Conservation (phyloP, 1,140 invertebrate genomes). For the Ceratoteleas bidentatus region DNA sequence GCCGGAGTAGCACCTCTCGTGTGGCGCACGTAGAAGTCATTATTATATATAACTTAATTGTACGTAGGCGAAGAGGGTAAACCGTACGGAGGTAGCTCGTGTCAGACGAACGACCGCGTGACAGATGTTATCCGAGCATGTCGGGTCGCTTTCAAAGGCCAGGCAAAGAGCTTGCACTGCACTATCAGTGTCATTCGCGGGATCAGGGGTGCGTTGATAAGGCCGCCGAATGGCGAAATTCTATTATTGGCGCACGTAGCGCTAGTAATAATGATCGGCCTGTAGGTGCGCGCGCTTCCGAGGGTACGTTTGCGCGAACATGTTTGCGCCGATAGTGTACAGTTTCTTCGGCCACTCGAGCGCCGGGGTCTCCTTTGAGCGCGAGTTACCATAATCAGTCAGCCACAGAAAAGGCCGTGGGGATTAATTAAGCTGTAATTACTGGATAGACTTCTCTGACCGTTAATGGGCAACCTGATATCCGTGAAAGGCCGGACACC, state of each 20-base stretch:
- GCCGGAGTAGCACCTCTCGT: slow-evolving; percentile 42
- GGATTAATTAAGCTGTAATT: slow-evolving; percentile 80
- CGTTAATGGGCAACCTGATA: slow-evolving; percentile 79
- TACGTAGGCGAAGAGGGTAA: slow-evolving; percentile 61
- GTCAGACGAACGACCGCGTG: slow-evolving; percentile 49
- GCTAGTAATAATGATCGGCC: not conserved
- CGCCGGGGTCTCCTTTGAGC: slow-evolving; percentile 50
- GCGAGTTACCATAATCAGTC: slow-evolving; percentile 62
- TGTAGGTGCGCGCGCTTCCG: not conserved
- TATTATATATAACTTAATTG: slow-evolving; percentile 68
- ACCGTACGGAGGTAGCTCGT: slow-evolving; percentile 53
- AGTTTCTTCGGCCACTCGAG: slow-evolving; percentile 30
- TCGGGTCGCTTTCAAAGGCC: slow-evolving; percentile 55
- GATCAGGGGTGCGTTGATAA: slow-evolving; percentile 37
- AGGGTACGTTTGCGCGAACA: not conserved
- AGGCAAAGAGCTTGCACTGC: slow-evolving; percentile 45
- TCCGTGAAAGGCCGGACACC: slow-evolving; percentile 76
- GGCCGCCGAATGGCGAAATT: slow-evolving; percentile 16
- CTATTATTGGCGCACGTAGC: slow-evolving; percentile 5
- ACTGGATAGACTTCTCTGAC: slow-evolving; percentile 76
- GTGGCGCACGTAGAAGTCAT: slow-evolving; percentile 61
- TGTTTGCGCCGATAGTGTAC: slow-evolving; percentile 17
- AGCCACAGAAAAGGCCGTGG: slow-evolving; percentile 70
- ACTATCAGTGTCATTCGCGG: slow-evolving; percentile 46
- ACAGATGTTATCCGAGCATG: slow-evolving; percentile 62